Base-by-base conservation (phyloP, 2,113 vertebrate genomes). In the Henicopernis longicauda region DNA sequence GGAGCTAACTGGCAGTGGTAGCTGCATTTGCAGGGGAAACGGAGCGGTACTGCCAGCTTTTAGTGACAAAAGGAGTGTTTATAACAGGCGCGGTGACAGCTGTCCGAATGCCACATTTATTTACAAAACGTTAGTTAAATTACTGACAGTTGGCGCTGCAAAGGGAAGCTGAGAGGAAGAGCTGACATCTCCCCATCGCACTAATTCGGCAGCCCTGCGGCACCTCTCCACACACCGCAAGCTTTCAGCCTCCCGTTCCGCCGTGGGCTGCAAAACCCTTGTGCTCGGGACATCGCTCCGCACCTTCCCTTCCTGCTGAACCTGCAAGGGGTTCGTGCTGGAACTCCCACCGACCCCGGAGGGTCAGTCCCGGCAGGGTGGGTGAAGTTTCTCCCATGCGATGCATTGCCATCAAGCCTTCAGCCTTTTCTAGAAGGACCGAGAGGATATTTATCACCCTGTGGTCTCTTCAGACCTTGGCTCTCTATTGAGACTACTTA, bases 91-190 rank as follows among this genome's bases (percentile, higher is more conserved):
- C 6, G 9, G 91, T 97, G 98, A 98, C 98, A 98, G 98, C 98
- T 98, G 98, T 98, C 98, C 95, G 96, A 97, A 94, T 83, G 97
- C 97, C 98, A 98, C 98, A 91, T 97, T 97, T 98, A 98, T 98
- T 98, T 98, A 98, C 98, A 97, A 98, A 98, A 97, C 85, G 97
- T 97, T 96, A 96, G 97, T 98, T 98, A 98, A 98, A 98, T 98
- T 96, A 98, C 96, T 98, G 97, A 98, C 98, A 98, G 98, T 98
- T 98, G 97, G 98, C 57, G 10, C 96, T 2, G 52, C 47, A 16
- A 63, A 97, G 96, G 91, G 95, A 95, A 98, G 96, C 96, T 45
- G 93, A 86, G 96, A 97, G 95, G 90, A 82, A 95, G 96, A 96
- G 88, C 83, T 97, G 97, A 98, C 97, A 94, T 90, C 85, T 95